Conservation (phyloP, 2,888 invertebrate species). For the Helleia helle region DNA sequence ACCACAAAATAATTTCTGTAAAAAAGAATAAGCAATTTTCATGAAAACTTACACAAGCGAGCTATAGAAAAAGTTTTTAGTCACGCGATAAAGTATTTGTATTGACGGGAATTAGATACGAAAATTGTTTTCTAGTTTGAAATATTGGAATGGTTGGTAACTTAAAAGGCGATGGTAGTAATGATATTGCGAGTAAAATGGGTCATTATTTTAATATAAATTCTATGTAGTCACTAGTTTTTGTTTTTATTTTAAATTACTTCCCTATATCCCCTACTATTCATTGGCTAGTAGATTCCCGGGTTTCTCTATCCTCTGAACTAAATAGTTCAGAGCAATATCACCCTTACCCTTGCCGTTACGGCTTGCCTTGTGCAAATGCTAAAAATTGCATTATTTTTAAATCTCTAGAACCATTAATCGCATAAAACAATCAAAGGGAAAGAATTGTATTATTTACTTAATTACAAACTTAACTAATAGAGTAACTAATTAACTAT, state of each 20-base stretch:
- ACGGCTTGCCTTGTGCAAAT: too few species aligned
- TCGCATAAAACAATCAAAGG: too few species aligned
- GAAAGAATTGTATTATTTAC: too few species aligned
- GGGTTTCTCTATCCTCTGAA: too few species aligned
- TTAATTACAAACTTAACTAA: too few species aligned
- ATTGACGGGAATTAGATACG: slow-evolving; percentile 9
- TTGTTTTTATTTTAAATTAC: not conserved
- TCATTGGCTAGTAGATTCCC: too few species aligned
- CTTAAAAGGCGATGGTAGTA: not conserved
- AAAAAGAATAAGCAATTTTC: slow-evolving; percentile 3
- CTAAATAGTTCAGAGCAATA: too few species aligned
- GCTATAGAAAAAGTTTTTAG: slow-evolving; percentile 14
- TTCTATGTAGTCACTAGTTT: not conserved
- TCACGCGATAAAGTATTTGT: slow-evolving; percentile 17
- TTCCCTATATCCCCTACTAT: not conserved
- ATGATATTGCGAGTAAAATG: not conserved
- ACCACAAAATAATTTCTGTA: not conserved
- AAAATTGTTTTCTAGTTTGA: slow-evolving; percentile 8
- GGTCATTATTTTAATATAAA: slow-evolving; percentile 1
- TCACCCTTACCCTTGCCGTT: too few species aligned
- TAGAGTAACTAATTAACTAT: too few species aligned
- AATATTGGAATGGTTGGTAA: not conserved
- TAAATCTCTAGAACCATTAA: too few species aligned
- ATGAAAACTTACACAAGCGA: slow-evolving; percentile 8
- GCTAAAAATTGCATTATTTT: too few species aligned